A percentile compares a stretch with the other conserved stretches of the same genome.
Conservation (phyloP, 2,113 vertebrate genomes). For the Chaetodon auriga region DNA sequence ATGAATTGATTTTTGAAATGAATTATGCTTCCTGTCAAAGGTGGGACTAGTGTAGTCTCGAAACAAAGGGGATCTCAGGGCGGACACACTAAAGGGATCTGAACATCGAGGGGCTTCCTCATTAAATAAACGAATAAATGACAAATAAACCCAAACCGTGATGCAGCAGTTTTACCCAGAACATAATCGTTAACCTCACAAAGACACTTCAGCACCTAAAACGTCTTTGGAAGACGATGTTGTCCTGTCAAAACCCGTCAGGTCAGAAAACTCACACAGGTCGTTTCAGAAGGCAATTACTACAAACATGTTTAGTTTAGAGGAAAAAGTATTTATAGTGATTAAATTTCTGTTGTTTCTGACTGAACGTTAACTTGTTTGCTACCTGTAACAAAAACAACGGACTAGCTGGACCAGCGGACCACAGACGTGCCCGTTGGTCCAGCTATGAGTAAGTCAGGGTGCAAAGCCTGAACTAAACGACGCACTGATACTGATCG, state of each 20-base stretch:
- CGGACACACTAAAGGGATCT: too few relatives aligned
- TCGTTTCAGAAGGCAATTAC: background rate
- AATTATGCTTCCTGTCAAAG: background rate
- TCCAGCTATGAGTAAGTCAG: too few relatives aligned
- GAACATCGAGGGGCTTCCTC: too few relatives aligned
- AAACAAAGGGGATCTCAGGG: background rate
- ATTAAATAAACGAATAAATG: too few relatives aligned
- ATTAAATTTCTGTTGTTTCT: background rate
- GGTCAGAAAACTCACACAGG: background rate
- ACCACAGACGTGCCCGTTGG: too few relatives aligned
- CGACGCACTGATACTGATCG: too few relatives aligned
- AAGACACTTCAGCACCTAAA: background rate
- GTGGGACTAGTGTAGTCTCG: background rate
- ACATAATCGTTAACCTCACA: background rate
- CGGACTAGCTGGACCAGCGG: too few relatives aligned
- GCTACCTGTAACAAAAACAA: too few relatives aligned
- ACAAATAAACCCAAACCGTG: too few relatives aligned
- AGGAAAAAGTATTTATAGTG: background rate
- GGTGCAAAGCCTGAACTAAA: too few relatives aligned
- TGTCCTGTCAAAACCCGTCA: background rate
- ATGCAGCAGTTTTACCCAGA: background rate
- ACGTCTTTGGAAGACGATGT: too few relatives aligned
- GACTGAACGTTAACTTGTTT: background rate
- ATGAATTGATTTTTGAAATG: too few relatives aligned
- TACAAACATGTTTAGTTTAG: background rate